phyloP scores from a whole-genome alignment of 2,113 vertebrate genomes.

The Sceloporus tristichus region DNA sequence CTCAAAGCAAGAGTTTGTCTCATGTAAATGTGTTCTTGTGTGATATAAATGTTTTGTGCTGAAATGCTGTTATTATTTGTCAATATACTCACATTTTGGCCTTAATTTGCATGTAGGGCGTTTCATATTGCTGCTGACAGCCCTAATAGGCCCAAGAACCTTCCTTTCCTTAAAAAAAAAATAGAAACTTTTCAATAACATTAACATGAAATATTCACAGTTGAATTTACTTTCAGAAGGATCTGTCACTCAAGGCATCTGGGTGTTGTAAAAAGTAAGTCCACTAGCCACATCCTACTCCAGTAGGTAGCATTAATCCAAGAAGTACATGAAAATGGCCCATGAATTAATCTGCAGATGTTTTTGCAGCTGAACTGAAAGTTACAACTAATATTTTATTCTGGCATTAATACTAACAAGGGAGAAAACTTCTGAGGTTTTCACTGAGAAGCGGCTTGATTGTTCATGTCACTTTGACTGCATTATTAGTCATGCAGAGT shows the following conservation, averaged over 20 bases:
- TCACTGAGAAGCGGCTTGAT: neutral
- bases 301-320: neutral
- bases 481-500: slow-evolving; percentile 14
- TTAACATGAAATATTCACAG: slow-evolving; percentile 21
- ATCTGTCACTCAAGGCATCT: neutral
- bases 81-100: slow-evolving; percentile 37
- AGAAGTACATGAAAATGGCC: slow-evolving; percentile 34
- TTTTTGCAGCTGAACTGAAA: slow-evolving; percentile 18
- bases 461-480: slow-evolving; percentile 18
- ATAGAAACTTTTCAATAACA: slow-evolving; percentile 36
- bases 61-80: slow-evolving; percentile 44
- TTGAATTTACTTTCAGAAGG: slow-evolving; percentile 14
- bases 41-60: slow-evolving; percentile 52
- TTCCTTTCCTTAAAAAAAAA: slow-evolving; percentile 47
- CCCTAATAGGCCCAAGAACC: slow-evolving; percentile 31
- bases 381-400: slow-evolving; percentile 21
- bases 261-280: slow-evolving; percentile 19
- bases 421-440: slow-evolving; percentile 20
- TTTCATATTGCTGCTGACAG: slow-evolving; percentile 36
- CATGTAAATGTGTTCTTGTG: slow-evolving; percentile 50
- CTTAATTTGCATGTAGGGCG: neutral
- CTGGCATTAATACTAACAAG: slow-evolving; percentile 25
- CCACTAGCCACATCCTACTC: neutral
- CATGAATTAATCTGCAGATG: neutral
- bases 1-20: slow-evolving; percentile 43